These are phyloP conservation scores for Yoshiicerus persimilis DNA, from an alignment of 1,140 invertebrate genomes.

Conservation along the genomic window DNA sequence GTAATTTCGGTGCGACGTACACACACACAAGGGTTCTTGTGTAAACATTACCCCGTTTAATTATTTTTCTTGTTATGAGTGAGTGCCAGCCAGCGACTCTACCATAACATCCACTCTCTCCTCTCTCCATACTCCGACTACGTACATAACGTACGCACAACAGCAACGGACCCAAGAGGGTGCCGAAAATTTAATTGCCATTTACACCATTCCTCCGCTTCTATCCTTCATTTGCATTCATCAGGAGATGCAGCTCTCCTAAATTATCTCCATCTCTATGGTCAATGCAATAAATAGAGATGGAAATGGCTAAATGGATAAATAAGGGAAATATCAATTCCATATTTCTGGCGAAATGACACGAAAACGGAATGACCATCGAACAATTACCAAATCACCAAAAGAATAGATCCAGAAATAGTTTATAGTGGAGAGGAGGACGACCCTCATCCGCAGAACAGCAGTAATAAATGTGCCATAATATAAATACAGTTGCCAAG, in stretches of 20 bases:
- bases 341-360: neutral
- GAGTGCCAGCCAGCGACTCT: neutral
- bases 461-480: neutral
- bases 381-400: neutral
- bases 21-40: slow-evolving; percentile 7
- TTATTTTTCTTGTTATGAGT: slow-evolving; percentile 23
- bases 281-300: too few species aligned
- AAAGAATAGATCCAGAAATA: neutral
- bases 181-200: slow-evolving; percentile 17
- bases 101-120: neutral
- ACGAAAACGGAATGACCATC: neutral
- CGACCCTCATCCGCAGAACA: neutral
- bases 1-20: slow-evolving; percentile 1
- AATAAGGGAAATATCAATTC: neutral
- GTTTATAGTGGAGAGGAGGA: neutral
- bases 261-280: too few species aligned
- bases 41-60: slow-evolving; percentile 22
- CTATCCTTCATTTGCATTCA: neutral
- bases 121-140: neutral
- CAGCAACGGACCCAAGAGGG: too few species aligned
- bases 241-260: neutral
- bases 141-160: neutral
- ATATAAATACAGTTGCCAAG: too few species aligned
- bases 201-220: neutral
- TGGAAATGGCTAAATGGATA: too few species aligned